Conservation (phyloP, 2,113 vertebrate genomes). For the Brachyhypopomus occidentalis region DNA sequence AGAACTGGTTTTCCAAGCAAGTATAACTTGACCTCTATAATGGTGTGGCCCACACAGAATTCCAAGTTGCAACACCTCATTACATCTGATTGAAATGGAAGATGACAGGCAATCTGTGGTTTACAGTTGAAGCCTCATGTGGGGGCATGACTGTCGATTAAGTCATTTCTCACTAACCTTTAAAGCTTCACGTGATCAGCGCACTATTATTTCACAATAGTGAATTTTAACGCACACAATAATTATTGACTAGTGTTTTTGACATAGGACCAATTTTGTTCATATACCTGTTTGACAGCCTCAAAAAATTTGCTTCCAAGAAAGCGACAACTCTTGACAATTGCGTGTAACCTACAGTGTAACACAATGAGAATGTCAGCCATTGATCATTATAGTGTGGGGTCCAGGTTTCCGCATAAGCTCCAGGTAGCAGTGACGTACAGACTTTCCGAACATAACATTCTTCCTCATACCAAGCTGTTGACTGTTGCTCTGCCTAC, state of each 20-base stretch:
- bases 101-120: background rate
- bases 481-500: background rate
- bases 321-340: too few species aligned
- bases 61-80: background rate
- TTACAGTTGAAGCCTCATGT: background rate
- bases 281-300: background rate
- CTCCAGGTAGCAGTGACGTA: background rate
- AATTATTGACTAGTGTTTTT: too few species aligned
- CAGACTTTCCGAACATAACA: background rate
- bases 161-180: too few species aligned
- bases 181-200: too few species aligned
- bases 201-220: too few species aligned
- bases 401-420: too few species aligned
- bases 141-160: background rate
- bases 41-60: background rate
- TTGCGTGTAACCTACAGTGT: too few species aligned
- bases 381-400: too few species aligned
- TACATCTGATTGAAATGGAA: background rate
- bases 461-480: background rate
- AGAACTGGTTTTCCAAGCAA: slow-evolving; percentile 2
- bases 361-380: too few species aligned
- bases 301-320: too few species aligned
- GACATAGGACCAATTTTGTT: too few species aligned
- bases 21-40: background rate
- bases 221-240: too few species aligned